phyloP scores from a whole-genome alignment of 2,888 invertebrate genomes.

The Arrhopalites spinosus region DNA sequence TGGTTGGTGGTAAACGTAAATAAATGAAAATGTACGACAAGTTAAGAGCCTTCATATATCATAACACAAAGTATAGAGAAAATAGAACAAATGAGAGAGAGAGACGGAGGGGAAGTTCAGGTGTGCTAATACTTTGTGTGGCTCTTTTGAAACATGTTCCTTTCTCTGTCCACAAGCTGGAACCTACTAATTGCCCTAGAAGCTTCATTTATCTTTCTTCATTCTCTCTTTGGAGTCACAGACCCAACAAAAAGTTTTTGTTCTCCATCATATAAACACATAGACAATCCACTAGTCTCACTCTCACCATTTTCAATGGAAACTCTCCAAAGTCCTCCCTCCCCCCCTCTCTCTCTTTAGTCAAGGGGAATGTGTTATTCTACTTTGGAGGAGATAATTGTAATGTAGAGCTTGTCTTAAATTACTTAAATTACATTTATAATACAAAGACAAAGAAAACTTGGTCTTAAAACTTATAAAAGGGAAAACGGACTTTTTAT shows the following conservation, averaged over 20 bases:
- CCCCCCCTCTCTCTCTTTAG: no score
- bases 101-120: constrained; percentile 13
- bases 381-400: no score
- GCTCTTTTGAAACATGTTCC: constrained; percentile 12
- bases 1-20: constrained; percentile 13
- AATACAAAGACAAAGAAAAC: constrained; percentile 1
- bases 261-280: no score
- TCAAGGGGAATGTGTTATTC: no score
- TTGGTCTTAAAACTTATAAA: no score
- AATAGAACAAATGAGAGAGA: no score
- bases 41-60: constrained; percentile 19
- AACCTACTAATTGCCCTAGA: constrained; percentile 9
- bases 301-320: not conserved
- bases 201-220: constrained; percentile 8
- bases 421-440: not conserved
- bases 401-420: no score
- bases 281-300: not conserved
- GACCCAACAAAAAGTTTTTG: no score
- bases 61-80: not conserved
- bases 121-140: constrained; percentile 18
- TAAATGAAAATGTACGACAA: constrained; percentile 29
- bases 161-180: constrained; percentile 13
- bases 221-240: not conserved
- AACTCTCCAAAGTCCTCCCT: no score
- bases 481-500: no score